Conservation (phyloP, 1,140 invertebrate species). For the Drosophila serrata region DNA sequence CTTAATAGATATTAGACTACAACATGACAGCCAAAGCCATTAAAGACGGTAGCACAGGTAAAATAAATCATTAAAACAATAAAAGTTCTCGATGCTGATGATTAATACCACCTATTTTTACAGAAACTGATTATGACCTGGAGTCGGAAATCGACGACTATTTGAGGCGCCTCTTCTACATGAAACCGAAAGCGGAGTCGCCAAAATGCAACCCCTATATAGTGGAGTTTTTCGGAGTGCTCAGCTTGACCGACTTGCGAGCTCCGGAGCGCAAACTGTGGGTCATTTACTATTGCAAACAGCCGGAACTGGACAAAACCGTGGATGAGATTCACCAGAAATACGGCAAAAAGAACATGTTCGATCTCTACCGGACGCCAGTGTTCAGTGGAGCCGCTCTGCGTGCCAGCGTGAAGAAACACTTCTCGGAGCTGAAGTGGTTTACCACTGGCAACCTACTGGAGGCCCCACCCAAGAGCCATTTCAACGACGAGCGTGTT, state of each 20-base stretch:
- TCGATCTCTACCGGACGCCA: constrained; percentile 60
- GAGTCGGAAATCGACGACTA: constrained; percentile 44
- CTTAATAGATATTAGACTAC: background rate
- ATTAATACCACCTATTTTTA: constrained; percentile 9
- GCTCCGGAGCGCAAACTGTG: constrained; percentile 58
- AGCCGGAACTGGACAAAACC: constrained; percentile 56
- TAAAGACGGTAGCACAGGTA: constrained; percentile 1
- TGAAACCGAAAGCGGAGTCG: constrained; percentile 13
- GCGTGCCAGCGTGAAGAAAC: constrained; percentile 53
- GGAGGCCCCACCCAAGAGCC: constrained; percentile 63
- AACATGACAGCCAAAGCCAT: constrained; percentile 18
- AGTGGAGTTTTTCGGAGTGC: constrained; percentile 60
- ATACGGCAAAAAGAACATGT: constrained; percentile 71
- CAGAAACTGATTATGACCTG: constrained; percentile 34
- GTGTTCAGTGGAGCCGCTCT: constrained; percentile 54
- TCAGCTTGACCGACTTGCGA: constrained; percentile 48
- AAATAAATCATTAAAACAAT: background rate
- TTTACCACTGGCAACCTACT: constrained; percentile 53
- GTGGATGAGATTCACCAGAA: constrained; percentile 58
- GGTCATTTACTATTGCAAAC: constrained; percentile 54
- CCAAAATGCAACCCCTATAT: constrained; percentile 27
- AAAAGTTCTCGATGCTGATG: background rate
- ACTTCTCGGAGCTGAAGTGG: constrained; percentile 58
- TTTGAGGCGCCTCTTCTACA: constrained; percentile 46
- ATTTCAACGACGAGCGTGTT: constrained; percentile 57